Base-by-base conservation (phyloP, 2,888 invertebrate species). In the Itoplectis maculator region DNA sequence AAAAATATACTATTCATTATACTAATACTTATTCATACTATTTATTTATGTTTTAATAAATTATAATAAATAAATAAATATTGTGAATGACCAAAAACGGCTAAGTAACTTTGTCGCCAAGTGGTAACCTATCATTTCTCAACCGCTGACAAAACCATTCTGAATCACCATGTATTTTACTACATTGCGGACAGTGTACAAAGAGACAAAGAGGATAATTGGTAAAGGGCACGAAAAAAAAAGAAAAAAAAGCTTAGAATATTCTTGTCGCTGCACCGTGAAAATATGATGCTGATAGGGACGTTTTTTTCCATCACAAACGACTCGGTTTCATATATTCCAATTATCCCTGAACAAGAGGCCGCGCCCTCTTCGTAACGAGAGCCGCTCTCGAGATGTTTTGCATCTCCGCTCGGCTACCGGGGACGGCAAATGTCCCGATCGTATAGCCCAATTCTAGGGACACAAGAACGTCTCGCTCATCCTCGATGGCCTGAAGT, bases 211-310 rank as follows among this genome's bases (percentile, higher is more conserved):
- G 59, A 61, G 68, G 75, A 79, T 79, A 76, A 82, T 79, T 79
- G 79, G 75, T 76, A 79, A 20, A 68, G 54, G 51, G 68, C 37
- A 79, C 37, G 51, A 74, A 49, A 72, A 40, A 59, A 70, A 66
- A n/a, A 23, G 20, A 56, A 23, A 23, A 51, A 51, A 4, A 20
- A 0, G n/a, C 40, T 82, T 18, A 61, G 20, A 54, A 73, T 73
- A 76, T 29, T 54, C 49, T 40, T 54, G 20, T 18, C 29, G 47
- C 23, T 23, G 49, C 49, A 74, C 65, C 65, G 82, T 78, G 69
- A 75, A 82, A 79, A 82, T 51, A 70, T 70, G 59, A 65, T 40
- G 75, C 69, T 82, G 75, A 79, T 82, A 82, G 70, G 78, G 11
- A 42, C 11, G 42, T 75, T 65, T 63, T 78, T 77, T 51, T 20